Conservation (phyloP, 2,113 vertebrate genomes). For the Prionailurus bengalensis region DNA sequence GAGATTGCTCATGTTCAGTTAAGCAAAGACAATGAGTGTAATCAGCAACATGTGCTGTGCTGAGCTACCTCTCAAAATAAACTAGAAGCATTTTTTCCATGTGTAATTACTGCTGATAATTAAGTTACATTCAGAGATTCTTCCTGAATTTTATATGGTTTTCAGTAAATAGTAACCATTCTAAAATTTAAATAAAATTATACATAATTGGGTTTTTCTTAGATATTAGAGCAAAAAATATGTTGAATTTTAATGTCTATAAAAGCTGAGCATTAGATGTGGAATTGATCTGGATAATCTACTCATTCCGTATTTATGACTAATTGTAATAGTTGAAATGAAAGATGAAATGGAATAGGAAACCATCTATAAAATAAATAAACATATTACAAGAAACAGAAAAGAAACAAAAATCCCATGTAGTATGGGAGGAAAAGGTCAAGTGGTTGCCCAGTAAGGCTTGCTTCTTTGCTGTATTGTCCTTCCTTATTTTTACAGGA, state of each 20-base stretch:
- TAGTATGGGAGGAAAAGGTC: neutral
- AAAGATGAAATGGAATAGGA: slow-evolving; percentile 18
- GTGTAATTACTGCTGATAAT: slow-evolving; percentile 34
- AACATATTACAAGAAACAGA: neutral
- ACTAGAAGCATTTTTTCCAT: neutral
- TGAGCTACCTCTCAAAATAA: slow-evolving; percentile 52
- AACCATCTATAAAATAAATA: neutral
- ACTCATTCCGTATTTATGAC: neutral
- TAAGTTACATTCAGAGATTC: slow-evolving; percentile 66
- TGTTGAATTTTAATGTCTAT: slow-evolving; percentile 32
- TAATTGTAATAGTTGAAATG: neutral
- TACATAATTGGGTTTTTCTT: slow-evolving; percentile 5
- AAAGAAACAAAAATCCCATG: neutral
- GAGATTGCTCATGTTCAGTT: neutral
- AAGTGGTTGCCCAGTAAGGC: neutral
- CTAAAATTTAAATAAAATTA: slow-evolving; percentile 57
- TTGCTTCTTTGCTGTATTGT: neutral
- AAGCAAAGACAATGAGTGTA: neutral
- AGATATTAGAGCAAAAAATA: neutral
- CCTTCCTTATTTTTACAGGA: neutral
- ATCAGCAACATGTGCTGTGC: neutral
- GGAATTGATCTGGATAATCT: neutral
- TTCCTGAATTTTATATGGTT: slow-evolving; percentile 34
- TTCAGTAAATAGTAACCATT: slow-evolving; percentile 51
- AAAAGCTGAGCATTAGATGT: neutral